Base-by-base conservation (phyloP, 1,140 invertebrate species). In the Lordiphosa stackelbergi region DNA sequence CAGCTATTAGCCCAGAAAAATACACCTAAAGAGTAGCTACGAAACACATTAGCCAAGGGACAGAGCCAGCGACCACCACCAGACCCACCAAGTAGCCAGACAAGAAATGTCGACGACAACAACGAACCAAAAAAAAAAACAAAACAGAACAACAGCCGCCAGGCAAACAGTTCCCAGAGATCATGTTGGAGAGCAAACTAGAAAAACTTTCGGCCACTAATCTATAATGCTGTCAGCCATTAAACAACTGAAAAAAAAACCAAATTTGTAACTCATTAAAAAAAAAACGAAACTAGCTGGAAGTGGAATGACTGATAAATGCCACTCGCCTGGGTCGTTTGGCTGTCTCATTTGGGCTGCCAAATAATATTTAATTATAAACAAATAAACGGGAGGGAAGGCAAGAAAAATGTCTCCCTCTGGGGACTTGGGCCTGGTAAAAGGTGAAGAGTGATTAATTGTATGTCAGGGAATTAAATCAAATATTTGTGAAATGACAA, bases 311-410 rank as follows among this genome's bases (percentile, higher is more conserved):
- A 81, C 77, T 81, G 75, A 81, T 83, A 81, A 81, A 81, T 81
- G 77, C 68, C 77, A 81, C 54, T 72, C 58, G 60, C 38, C 42
- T 49, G 41, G 66, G 55, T 73, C 69, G 55, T 28, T 13, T 24
- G 68, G 52, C 57, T 79, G 77, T 81, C 77, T 81, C 77, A 81
- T 81, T 81, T 81, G 69, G 72, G 53, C 77, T 77, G 77, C 77
- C 77, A 81, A 81, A 81, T 81, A 83, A 81, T 81, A 81, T 81
- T 81, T 81, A 81, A 81, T 81, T 81, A 83, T 81, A 81, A 81
- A 81, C 77, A 81, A 81, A 81, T 81, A 81, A 81, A 77, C 77
- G 69, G 58, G 63, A 57, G 36, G 43, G 41, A 63, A 9, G 46
- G 10, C 31, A 36, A 31, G 43, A 58, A 31, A 13, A 22, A 31